A percentile compares a stretch with the other conserved stretches of the same genome.
These are phyloP conservation scores for Physella acuta DNA, from an alignment of 1,140 invertebrate genomes.

Conservation along the genomic window DNA sequence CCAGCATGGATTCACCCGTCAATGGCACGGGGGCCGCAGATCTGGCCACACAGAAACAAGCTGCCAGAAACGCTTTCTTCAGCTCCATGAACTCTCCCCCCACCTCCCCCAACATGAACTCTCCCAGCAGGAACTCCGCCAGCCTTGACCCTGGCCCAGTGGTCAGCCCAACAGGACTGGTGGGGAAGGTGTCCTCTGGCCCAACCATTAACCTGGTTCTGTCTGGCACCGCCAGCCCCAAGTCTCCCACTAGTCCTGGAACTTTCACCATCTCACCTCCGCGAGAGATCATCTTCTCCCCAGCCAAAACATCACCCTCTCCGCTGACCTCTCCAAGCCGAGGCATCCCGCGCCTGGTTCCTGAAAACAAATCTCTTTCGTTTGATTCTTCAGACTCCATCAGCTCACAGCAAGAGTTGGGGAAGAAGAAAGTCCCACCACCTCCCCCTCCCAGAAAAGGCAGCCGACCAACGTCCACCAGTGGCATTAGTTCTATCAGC, in stretches of 20 bases:
- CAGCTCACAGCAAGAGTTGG: constrained; percentile 5
- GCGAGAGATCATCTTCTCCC: background rate
- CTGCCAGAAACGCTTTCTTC: constrained; percentile 34
- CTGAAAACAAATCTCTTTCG: constrained; percentile 8
- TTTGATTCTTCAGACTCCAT: constrained; percentile 8
- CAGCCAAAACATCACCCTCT: constrained; percentile 1
- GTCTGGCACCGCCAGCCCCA: constrained; percentile 16
- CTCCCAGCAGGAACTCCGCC: constrained; percentile 17
- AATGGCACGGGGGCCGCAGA: background rate
- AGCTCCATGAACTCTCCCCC: constrained; percentile 26
- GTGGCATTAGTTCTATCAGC: background rate
- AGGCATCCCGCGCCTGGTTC: background rate
- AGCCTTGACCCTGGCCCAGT: constrained; percentile 21
- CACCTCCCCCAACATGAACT: background rate
- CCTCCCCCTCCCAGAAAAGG: constrained; percentile 39
- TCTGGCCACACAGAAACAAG: constrained; percentile 25
- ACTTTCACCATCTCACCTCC: constrained; percentile 18
- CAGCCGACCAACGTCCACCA: constrained; percentile 25
- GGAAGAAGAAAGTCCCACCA: constrained; percentile 34
- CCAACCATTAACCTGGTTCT: constrained; percentile 21
- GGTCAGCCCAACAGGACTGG: background rate
- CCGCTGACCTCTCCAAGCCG: constrained; percentile 20
- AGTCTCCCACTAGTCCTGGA: constrained; percentile 17
- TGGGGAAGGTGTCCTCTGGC: background rate
- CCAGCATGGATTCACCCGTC: background rate